phyloP scores from a whole-genome alignment of 2,113 vertebrate species.

The Rhea pennata region DNA sequence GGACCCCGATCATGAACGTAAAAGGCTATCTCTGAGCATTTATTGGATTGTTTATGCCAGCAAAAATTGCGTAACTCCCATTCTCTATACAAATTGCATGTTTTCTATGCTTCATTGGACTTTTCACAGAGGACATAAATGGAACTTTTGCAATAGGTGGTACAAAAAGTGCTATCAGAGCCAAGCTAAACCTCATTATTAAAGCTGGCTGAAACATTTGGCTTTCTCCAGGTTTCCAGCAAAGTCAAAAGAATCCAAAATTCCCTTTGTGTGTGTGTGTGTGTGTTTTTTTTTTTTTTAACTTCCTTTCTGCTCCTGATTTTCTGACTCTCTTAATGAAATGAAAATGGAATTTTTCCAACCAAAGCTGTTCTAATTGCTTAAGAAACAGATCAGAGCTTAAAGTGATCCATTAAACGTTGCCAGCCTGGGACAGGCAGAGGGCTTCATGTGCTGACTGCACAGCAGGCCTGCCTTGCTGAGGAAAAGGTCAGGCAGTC shows the following conservation, averaged over 20 bases:
- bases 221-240: conserved; percentile 19
- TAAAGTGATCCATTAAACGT: neutral
- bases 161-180: conserved; percentile 30
- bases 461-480: neutral
- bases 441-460: neutral
- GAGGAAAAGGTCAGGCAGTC: conserved; percentile 44
- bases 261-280: neutral
- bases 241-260: neutral
- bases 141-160: conserved; percentile 50
- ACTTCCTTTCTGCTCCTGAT: neutral
- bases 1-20: conserved; percentile 23
- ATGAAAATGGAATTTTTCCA: conserved; percentile 26
- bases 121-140: conserved; percentile 56
- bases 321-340: neutral
- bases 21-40: conserved; percentile 51
- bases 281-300: neutral
- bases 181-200: conserved; percentile 36
- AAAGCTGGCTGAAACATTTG: conserved; percentile 29
- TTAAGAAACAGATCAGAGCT: conserved; percentile 11
- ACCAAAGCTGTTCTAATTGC: conserved; percentile 19
- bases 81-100: conserved; percentile 56
- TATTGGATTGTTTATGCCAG: conserved; percentile 66
- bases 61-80: conserved; percentile 46
- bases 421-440: neutral
- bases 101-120: conserved; percentile 62